These are phyloP conservation scores for Agraylea sexmaculata DNA, from an alignment of 1,140 invertebrate genomes.

Conservation along the genomic window DNA sequence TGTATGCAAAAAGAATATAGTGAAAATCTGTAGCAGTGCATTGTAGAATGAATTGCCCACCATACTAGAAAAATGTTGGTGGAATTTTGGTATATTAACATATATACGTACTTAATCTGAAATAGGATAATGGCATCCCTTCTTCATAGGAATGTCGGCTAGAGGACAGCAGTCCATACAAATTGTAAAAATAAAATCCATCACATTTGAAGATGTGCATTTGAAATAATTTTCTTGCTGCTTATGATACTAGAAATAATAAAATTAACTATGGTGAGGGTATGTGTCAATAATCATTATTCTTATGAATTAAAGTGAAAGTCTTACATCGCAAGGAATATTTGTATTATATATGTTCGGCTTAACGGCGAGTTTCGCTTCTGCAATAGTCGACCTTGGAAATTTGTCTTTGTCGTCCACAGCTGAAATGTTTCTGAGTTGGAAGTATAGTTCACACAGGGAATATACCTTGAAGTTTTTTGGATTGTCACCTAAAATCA, in stretches of 20 bases:
- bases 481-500: slow-evolving; percentile 3
- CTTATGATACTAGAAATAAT: not conserved
- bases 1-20: no score
- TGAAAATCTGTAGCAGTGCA: no score
- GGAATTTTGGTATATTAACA: no score
- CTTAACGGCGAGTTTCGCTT: not conserved
- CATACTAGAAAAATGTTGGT: no score
- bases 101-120: no score
- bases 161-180: slow-evolving; percentile 10
- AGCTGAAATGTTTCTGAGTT: not conserved
- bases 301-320: no score
- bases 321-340: slow-evolving; percentile 7
- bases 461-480: slow-evolving; percentile 1
- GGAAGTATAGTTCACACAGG: slow-evolving; percentile 3
- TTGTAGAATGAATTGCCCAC: no score
- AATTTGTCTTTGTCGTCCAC: slow-evolving; percentile 4
- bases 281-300: no score
- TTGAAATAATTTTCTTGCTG: slow-evolving; percentile 10
- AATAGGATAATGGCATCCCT: no score
- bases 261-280: no score
- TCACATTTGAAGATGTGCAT: slow-evolving; percentile 7
- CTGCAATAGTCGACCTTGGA: not conserved
- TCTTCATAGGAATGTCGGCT: not conserved
- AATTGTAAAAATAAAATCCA: slow-evolving; percentile 4
- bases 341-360: not conserved